Conservation (phyloP, 2,113 vertebrate genomes). For the Mobula hypostoma region DNA sequence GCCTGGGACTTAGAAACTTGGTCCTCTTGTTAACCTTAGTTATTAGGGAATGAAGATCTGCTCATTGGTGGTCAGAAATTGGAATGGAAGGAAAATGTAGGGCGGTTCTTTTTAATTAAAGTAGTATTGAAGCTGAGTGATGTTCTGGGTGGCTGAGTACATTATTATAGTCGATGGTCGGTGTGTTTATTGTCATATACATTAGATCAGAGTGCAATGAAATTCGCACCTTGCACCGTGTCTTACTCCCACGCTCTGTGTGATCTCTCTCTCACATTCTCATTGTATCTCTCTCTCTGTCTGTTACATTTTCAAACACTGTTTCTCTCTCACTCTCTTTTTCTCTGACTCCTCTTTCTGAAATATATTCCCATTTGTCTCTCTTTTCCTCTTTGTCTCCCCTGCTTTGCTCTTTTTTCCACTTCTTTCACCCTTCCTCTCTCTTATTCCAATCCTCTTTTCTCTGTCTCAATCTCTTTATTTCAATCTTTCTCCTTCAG, state of each 20-base stretch:
- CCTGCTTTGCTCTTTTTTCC: too few species aligned
- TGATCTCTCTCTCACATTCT: too few species aligned
- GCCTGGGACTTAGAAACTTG: background rate
- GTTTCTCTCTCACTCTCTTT: too few species aligned
- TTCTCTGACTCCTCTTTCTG: too few species aligned
- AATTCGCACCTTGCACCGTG: background rate
- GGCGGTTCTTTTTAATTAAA: background rate
- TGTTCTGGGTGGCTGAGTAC: background rate
- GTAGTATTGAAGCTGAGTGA: background rate
- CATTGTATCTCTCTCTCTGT: too few species aligned
- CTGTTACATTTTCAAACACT: too few species aligned
- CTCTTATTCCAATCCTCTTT: background rate
- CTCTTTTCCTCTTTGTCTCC: too few species aligned
- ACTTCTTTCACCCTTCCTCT: background rate
- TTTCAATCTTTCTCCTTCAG: background rate
- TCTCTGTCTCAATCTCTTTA: background rate
- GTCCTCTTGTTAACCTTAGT: background rate
- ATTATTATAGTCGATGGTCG: too few species aligned
- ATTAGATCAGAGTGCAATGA: background rate
- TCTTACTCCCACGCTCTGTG: background rate
- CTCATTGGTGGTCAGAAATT: background rate
- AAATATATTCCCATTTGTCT: too few species aligned
- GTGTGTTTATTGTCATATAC: too few species aligned
- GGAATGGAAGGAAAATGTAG: background rate
- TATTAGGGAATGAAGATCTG: background rate